Evolutionary conservation across 1,140 invertebrate species (phyloP).

Genomic region (Tribolium madens): DNA sequence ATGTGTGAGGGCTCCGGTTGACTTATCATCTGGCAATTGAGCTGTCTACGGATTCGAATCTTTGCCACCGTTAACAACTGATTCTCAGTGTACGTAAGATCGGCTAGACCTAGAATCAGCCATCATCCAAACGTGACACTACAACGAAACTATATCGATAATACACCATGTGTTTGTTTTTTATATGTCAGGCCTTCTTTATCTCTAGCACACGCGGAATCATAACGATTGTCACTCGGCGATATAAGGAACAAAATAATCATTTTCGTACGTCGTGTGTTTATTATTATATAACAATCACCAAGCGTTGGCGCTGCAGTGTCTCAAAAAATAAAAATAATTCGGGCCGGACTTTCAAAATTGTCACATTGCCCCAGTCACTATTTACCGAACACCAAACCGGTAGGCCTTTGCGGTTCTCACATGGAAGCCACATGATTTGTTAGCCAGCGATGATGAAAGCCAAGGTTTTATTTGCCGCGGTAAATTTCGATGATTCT

Average conservation of each 20-base stretch:
- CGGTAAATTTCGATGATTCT: slow-evolving; percentile 95
- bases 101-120: neutral
- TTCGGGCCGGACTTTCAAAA: slow-evolving; percentile 1
- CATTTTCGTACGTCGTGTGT: slow-evolving; percentile 46
- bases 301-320: slow-evolving; percentile 40
- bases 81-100: slow-evolving; percentile 31
- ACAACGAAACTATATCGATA: slow-evolving; percentile 42
- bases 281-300: slow-evolving; percentile 38
- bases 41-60: slow-evolving; percentile 51
- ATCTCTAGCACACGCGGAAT: slow-evolving; percentile 44
- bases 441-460: slow-evolving; percentile 52
- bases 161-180: slow-evolving; percentile 24
- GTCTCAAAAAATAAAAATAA: slow-evolving; percentile 25
- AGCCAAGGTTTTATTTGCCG: slow-evolving; percentile 77
- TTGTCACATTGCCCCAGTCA: slow-evolving; percentile 18
- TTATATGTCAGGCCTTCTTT: slow-evolving; percentile 29
- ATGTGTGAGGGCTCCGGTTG: slow-evolving; percentile 41
- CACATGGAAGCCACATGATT: slow-evolving; percentile 61
- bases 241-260: slow-evolving; percentile 60
- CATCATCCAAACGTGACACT: slow-evolving; percentile 28
- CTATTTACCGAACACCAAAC: slow-evolving; percentile 44
- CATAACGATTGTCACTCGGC: slow-evolving; percentile 61
- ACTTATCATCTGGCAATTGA: slow-evolving; percentile 47
- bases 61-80: slow-evolving; percentile 45
- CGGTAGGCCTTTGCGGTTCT: slow-evolving; percentile 57